Evolutionary conservation across 1,140 invertebrate genomes (phyloP), one percentile per base, ranked within the genome.

Genomic region (Latrodectus geometricus): DNA sequence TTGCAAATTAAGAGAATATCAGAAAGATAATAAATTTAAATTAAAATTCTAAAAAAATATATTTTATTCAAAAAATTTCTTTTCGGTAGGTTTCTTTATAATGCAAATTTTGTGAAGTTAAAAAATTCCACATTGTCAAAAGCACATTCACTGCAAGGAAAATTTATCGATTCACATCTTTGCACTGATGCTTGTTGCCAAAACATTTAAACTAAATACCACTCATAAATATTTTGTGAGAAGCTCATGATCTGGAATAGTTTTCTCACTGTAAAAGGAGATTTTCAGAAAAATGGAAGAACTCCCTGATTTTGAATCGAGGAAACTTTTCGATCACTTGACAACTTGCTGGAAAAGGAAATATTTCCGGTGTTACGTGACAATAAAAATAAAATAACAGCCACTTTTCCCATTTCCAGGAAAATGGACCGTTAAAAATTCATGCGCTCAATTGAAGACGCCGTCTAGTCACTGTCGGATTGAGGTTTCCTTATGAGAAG

Each of bases 391-490:
- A 61, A 61, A 61, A 61, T 61, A 56, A 61, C 54, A 61, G 54
- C 54, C 54, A 61, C 54, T 61, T 61, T 61, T 61, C 54, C 54
- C 54, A 17, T 61, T 61, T 61, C 54, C 54, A 76, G 20, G 35
- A 75, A 56, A 76, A 75, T 23, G 11, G 50, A 12, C 9, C 52
- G 52, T 76, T 76, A 76, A 76, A 76, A 76, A 76, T 76, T 76
- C 74, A 76, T 50, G 74, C 52, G 52, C 74, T 76, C 74, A 76
- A 23, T 76, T 76, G 21, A 76, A 56, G 20, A 20, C 20, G 11
- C 74, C 52, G 74, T 56, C 74, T 35, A 48, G 14, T 17, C 54
- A 61, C 54, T 61, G 68, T 69, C n/a, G 68, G 68, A 35, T 81
- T 70, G 21, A 83, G 12, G 69, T 12, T 23, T 17, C 54, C 17